These are phyloP conservation scores for Tragopan temminckii DNA, from an alignment of 2,797 vertebrate species.

Conservation along the genomic window DNA sequence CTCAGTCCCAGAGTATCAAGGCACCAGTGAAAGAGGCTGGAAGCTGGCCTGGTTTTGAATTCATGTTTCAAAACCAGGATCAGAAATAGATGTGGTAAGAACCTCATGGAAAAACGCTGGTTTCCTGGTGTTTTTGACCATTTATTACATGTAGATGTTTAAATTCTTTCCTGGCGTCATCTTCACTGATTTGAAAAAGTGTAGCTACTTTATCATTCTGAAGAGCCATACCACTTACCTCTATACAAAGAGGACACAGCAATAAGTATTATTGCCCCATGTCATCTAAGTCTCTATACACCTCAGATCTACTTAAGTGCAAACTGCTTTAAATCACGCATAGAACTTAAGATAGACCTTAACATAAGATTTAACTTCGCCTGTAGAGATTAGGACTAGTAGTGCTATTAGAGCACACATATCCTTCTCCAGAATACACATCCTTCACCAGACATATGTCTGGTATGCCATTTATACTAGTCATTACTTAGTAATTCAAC, in stretches of 20 bases:
- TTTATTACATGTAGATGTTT: neutral
- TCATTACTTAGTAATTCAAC: neutral
- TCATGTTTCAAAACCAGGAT: constrained; percentile 9
- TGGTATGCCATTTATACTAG: neutral
- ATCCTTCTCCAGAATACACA: neutral
- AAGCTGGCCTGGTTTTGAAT: constrained; percentile 16
- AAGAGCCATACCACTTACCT: neutral
- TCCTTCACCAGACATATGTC: neutral
- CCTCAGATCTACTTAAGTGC: neutral
- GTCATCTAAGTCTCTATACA: neutral
- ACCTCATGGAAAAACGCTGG: neutral
- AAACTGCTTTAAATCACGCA: neutral
- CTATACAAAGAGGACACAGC: neutral
- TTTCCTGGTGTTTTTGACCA: neutral
- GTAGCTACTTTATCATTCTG: neutral
- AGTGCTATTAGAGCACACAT: neutral
- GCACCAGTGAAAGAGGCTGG: constrained; percentile 35
- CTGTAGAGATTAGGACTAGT: neutral
- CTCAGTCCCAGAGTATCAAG: neutral
- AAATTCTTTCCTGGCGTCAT: neutral
- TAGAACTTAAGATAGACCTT: neutral
- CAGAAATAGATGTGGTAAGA: constrained; percentile 47
- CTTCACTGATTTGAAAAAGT: neutral
- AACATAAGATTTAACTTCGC: neutral
- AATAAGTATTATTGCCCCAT: too few relatives aligned